Evolutionary conservation across 2,797 vertebrate genomes (phyloP).

Genomic region (Crax fasciolata): DNA sequence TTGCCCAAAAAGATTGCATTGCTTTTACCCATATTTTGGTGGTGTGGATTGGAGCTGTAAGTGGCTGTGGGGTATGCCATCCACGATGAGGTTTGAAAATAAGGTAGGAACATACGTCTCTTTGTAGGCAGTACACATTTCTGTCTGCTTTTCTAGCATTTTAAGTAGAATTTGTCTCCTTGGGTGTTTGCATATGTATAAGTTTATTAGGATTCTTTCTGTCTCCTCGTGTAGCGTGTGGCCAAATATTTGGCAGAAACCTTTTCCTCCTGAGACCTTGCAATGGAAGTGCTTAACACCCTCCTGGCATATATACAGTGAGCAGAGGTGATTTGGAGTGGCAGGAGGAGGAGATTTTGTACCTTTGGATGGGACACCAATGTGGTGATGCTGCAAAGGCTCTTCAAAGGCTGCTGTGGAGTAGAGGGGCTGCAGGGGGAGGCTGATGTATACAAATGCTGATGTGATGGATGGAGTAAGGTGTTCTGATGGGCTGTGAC

Average conservation of each 20-base stretch:
- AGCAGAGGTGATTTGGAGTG: not conserved
- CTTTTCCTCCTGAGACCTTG: not conserved
- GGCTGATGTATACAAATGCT: not conserved
- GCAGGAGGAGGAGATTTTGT: not conserved
- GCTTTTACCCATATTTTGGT: fast-evolving
- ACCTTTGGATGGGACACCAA: not conserved
- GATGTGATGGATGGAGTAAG: fast-evolving
- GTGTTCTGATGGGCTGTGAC: fast-evolving
- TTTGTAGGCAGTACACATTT: not conserved
- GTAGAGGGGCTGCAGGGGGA: not conserved
- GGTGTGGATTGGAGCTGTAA: not conserved
- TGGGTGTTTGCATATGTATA: fast-evolving
- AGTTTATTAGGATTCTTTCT: not conserved
- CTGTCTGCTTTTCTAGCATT: not conserved
- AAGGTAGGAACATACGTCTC: too few relatives aligned
- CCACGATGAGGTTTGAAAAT: not conserved
- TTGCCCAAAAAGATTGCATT: not conserved
- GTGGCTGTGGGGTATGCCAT: too few relatives aligned
- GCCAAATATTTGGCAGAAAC: not conserved
- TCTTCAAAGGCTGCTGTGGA: not conserved
- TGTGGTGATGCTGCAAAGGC: not conserved
- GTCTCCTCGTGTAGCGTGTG: fast-evolving
- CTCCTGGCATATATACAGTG: not conserved
- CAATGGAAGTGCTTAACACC: not conserved
- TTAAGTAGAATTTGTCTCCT: not conserved